Conservation (phyloP, 2,113 vertebrate genomes). For the Limanda limanda region DNA sequence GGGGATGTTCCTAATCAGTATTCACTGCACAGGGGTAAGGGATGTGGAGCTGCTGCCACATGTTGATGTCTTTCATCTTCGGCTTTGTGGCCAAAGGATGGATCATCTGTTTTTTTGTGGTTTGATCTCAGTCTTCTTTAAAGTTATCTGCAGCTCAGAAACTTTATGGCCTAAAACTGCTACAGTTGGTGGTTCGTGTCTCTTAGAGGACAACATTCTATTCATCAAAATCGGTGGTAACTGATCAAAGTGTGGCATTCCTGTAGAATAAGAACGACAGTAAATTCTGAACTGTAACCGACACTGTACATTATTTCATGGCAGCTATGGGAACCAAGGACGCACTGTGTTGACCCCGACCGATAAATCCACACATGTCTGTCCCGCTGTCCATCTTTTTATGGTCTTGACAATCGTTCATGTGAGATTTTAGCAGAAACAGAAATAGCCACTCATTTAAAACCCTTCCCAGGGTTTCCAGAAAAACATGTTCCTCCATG, state of each 20-base stretch:
- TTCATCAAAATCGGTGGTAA: background rate
- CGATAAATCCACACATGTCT: background rate
- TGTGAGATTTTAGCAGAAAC: background rate
- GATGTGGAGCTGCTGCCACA: conserved; percentile 3
- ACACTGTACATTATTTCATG: background rate
- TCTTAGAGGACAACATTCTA: background rate
- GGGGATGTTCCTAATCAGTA: conserved; percentile 21
- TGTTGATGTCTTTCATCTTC: conserved; percentile 25
- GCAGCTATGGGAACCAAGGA: background rate
- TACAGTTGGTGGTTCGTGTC: background rate
- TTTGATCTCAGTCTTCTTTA: background rate
- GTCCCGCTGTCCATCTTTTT: background rate
- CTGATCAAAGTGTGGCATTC: background rate
- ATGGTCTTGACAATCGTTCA: background rate
- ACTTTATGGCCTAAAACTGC: background rate
- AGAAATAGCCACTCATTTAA: background rate
- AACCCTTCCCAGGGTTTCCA: no score
- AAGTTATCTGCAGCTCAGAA: background rate
- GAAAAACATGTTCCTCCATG: no score
- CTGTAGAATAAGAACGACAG: background rate
- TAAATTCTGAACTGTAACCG: background rate
- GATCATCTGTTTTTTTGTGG: background rate
- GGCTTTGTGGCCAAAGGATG: background rate
- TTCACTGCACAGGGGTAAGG: conserved; percentile 14
- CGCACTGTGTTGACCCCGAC: background rate